These are phyloP conservation scores for Pandion haliaetus DNA, from an alignment of 2,113 vertebrate species.

Conservation along the genomic window DNA sequence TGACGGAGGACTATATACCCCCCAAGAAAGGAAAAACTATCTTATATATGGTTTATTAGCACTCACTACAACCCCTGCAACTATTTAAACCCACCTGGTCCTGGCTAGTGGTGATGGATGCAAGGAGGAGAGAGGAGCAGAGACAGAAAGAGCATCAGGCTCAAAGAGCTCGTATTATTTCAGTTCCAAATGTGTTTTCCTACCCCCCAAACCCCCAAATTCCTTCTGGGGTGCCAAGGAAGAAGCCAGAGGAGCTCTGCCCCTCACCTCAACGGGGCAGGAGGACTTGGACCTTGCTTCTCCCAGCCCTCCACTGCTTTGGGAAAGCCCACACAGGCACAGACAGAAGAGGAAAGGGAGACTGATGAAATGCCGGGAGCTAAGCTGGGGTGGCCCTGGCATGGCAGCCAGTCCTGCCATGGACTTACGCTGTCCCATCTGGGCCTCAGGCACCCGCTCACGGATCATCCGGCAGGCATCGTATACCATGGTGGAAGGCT, in stretches of 20 bases:
- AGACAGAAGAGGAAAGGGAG: not conserved
- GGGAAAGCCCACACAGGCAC: not conserved
- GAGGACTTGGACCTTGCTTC: not conserved
- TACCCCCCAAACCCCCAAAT: not conserved
- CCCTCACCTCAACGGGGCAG: not conserved
- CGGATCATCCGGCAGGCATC: slow-evolving; percentile 95
- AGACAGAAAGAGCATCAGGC: not conserved
- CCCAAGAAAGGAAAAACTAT: not conserved
- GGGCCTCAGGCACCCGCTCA: slow-evolving; percentile 93
- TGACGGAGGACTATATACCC: not conserved
- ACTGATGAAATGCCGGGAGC: not conserved
- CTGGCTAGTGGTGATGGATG: not conserved
- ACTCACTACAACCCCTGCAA: not conserved
- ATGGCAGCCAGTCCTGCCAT: fast-evolving
- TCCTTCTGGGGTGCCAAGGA: not conserved
- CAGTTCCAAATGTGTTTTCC: not conserved
- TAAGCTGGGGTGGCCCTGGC: not conserved
- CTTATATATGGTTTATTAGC: not conserved
- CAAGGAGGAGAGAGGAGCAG: not conserved
- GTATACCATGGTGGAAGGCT: slow-evolving; percentile 97
- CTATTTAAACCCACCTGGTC: not conserved
- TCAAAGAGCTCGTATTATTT: not conserved
- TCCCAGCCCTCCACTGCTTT: not conserved
- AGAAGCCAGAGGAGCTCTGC: not conserved
- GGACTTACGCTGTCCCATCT: slow-evolving; percentile 91